Evolutionary conservation across 1,140 invertebrate genomes (phyloP).

Genomic region (Diabrotica undecimpunctata): DNA sequence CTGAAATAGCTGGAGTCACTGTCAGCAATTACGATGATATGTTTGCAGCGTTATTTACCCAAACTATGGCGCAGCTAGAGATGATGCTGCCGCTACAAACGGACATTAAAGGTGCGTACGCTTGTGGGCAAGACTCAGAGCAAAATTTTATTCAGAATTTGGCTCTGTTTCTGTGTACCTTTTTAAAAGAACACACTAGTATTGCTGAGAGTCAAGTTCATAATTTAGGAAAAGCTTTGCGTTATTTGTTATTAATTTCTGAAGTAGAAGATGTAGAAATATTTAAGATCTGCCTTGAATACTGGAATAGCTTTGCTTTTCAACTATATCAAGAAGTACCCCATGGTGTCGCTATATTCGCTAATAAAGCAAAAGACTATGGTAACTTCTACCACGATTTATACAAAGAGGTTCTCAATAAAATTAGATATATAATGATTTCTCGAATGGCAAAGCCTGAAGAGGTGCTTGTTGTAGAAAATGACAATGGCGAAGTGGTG

Average conservation of each 20-base stretch:
- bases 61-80: conserved; percentile 89
- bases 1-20: conserved; percentile 92
- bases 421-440: conserved; percentile 98
- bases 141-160: conserved; percentile 99
- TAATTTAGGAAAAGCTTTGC: conserved; percentile 75
- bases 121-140: conserved; percentile 89
- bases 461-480: conserved; percentile 99
- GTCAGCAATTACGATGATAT: conserved; percentile 88
- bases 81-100: conserved; percentile 87
- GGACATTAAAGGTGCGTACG: conserved; percentile 92
- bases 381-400: conserved; percentile 20
- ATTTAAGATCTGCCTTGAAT: conserved; percentile 99
- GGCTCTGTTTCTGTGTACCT: conserved; percentile 95
- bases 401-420: conserved; percentile 67
- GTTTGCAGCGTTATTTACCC: conserved; percentile 82
- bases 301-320: conserved; percentile 92
- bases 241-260: conserved; percentile 94
- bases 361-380: conserved; percentile 39
- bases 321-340: conserved; percentile 82
- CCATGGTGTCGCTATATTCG: conserved; percentile 47
- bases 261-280: conserved; percentile 99
- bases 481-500: conserved; percentile 99
- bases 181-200: conserved; percentile 90
- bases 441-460: conserved; percentile 99
- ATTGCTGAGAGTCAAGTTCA: conserved; percentile 79